A percentile compares a stretch with the other conserved stretches of the same genome.
phyloP scores from a whole-genome alignment of 2,113 vertebrate genomes.

The Nibea albiflora region DNA sequence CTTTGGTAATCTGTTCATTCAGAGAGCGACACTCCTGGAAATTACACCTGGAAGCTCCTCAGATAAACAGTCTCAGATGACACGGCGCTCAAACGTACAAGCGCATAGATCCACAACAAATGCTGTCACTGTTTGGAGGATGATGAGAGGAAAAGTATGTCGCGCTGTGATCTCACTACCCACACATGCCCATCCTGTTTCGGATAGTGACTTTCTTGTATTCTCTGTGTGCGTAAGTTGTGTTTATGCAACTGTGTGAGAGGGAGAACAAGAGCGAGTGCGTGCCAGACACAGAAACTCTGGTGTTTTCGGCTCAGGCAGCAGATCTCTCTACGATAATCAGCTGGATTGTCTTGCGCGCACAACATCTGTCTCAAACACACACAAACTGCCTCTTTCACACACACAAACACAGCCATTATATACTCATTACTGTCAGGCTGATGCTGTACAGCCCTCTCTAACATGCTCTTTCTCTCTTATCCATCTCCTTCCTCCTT shows the following conservation, averaged over 20 bases:
- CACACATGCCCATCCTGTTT: slow-evolving; percentile 65
- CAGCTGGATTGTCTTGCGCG: slow-evolving; percentile 65
- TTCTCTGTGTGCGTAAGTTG: slow-evolving; percentile 53
- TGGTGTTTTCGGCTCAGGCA: slow-evolving; percentile 57
- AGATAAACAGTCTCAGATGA: slow-evolving; percentile 23
- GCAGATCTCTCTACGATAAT: slow-evolving; percentile 62
- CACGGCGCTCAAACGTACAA: slow-evolving; percentile 20
- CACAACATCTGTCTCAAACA: slow-evolving; percentile 67
- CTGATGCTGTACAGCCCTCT: slow-evolving; percentile 70
- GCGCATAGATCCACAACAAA: slow-evolving; percentile 41
- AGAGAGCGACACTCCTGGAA: slow-evolving; percentile 14
- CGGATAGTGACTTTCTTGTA: slow-evolving; percentile 63
- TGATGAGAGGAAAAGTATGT: slow-evolving; percentile 67
- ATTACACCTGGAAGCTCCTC: slow-evolving; percentile 30
- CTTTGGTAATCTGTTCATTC: slow-evolving; percentile 17
- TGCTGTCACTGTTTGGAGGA: slow-evolving; percentile 56
- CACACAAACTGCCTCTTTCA: slow-evolving; percentile 61
- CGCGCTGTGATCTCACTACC: slow-evolving; percentile 72
- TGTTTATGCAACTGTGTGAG: slow-evolving; percentile 66
- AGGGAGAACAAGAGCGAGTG: slow-evolving; percentile 45
- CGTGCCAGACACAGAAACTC: slow-evolving; percentile 68
- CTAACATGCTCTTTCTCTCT: slow-evolving; percentile 61
- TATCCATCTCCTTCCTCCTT: slow-evolving; percentile 48
- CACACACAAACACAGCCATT: slow-evolving; percentile 64
- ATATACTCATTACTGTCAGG: slow-evolving; percentile 71